Percentiles rank a stretch among this genome's conserved stretches.
phyloP scores from a whole-genome alignment of 2,888 invertebrate genomes.

The Tinea trinotella region DNA sequence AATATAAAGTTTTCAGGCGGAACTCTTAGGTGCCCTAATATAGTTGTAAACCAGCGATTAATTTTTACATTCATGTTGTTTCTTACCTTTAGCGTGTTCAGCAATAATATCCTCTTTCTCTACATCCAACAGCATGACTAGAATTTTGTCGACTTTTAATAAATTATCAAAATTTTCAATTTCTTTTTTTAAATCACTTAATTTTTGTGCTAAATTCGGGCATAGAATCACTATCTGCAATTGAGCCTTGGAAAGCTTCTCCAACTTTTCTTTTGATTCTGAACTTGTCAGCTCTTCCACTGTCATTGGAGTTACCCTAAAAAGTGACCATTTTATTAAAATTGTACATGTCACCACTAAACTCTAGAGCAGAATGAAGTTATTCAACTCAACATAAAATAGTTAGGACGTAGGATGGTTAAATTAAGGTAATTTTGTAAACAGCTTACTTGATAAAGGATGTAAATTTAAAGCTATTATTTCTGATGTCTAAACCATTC shows the following conservation, averaged over 20 bases:
- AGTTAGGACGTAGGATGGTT: not conserved
- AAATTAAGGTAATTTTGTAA: constrained; percentile 4
- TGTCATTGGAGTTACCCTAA: constrained; percentile 81
- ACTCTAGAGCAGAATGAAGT: too few species aligned
- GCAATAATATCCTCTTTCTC: constrained; percentile 80
- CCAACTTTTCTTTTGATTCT: constrained; percentile 61
- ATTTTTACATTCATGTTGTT: too few species aligned
- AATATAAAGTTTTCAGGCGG: too few species aligned
- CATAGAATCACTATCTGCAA: constrained; percentile 87
- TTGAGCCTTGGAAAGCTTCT: constrained; percentile 76
- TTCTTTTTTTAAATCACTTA: constrained; percentile 69
- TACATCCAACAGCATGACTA: constrained; percentile 87
- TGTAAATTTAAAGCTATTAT: not conserved
- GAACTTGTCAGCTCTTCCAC: constrained; percentile 77
- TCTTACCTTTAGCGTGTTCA: constrained; percentile 76
- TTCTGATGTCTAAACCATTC: not conserved
- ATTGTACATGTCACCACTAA: too few species aligned
- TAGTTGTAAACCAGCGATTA: too few species aligned
- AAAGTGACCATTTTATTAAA: too few species aligned
- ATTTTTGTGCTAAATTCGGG: constrained; percentile 78
- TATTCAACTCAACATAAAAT: not conserved
- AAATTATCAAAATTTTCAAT: constrained; percentile 67
- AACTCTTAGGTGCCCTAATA: too few species aligned
- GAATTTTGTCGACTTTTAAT: constrained; percentile 79
- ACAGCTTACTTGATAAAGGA: not conserved